A percentile compares a stretch with the other conserved stretches of the same genome.
phyloP scores from a whole-genome alignment of 2,113 vertebrate genomes.

The Ciconia stormi region DNA sequence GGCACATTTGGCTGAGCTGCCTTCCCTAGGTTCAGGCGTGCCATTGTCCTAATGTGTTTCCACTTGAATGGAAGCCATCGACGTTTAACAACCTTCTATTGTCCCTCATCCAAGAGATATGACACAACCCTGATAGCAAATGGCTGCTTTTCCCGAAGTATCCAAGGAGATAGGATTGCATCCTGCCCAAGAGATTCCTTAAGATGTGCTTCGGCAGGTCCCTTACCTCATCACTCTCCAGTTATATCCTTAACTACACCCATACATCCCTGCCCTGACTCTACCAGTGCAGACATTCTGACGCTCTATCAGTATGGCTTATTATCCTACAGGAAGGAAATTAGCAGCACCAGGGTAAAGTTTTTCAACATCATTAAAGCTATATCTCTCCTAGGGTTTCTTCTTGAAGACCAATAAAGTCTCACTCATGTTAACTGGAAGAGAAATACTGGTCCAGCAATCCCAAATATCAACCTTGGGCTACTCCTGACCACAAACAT shows the following conservation, averaged over 20 bases:
- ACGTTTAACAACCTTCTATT: background rate
- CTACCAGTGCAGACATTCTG: background rate
- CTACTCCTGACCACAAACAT: background rate
- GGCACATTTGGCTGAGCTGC: slow-evolving; percentile 38
- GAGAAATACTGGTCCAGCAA: background rate
- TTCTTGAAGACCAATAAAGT: background rate
- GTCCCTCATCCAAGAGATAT: slow-evolving; percentile 6
- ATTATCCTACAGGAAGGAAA: background rate
- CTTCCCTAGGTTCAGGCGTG: background rate
- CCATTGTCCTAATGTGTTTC: slow-evolving; percentile 18
- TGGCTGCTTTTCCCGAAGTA: background rate
- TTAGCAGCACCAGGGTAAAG: background rate
- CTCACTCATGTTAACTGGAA: background rate
- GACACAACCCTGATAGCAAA: background rate
- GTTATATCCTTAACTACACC: background rate
- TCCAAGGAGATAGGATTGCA: background rate
- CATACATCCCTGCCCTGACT: background rate
- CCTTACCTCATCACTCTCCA: background rate
- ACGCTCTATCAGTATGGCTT: background rate
- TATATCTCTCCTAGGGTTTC: background rate
- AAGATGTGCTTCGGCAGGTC: background rate
- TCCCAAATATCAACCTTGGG: background rate
- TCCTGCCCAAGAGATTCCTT: background rate
- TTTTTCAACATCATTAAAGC: background rate
- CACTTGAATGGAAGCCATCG: slow-evolving; percentile 34